These are phyloP conservation scores for Clytia hemisphaerica DNA, from an alignment of 30 jellyfish, hydroid and myxozoan genomes.

Conservation along the genomic window DNA sequence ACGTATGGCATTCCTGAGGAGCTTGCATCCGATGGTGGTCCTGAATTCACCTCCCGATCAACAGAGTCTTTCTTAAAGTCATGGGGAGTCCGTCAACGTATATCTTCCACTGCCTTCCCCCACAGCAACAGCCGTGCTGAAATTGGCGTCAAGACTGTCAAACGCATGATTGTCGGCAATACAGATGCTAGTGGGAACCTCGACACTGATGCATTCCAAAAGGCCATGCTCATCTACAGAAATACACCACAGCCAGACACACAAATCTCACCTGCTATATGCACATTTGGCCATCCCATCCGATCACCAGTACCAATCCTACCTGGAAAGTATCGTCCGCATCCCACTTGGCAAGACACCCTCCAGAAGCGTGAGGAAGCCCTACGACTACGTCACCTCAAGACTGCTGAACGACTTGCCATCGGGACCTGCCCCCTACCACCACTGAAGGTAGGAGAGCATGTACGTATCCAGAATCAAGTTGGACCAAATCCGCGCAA, in stretches of 20 bases:
- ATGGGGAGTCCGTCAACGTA: slow-evolving; percentile 1
- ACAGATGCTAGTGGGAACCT: slow-evolving; percentile 7
- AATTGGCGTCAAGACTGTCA: neutral
- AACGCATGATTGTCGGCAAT: neutral
- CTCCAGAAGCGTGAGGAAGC: slow-evolving; percentile 36
- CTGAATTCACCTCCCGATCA: neutral
- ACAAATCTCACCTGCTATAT: slow-evolving; percentile 11
- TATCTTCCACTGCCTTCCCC: slow-evolving; percentile 14
- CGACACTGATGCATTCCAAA: slow-evolving; percentile 19
- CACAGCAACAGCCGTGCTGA: neutral
- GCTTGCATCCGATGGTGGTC: neutral
- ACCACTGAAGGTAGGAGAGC: slow-evolving; percentile 21
- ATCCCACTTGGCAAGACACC: slow-evolving; percentile 33
- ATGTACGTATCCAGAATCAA: slow-evolving; percentile 29
- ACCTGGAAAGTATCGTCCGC: neutral
- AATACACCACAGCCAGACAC: slow-evolving; percentile 21
- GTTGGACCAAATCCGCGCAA: slow-evolving; percentile 26
- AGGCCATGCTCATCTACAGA: neutral
- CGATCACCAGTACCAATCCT: neutral
- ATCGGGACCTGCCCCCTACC: slow-evolving; percentile 19
- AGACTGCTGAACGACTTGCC: slow-evolving; percentile 28
- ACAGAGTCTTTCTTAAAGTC: neutral
- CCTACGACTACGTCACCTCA: slow-evolving; percentile 18
- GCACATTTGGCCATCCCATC: slow-evolving; percentile 15
- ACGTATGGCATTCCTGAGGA: neutral